phyloP scores from a whole-genome alignment of 2,113 vertebrate genomes.

The Zapornia atra region DNA sequence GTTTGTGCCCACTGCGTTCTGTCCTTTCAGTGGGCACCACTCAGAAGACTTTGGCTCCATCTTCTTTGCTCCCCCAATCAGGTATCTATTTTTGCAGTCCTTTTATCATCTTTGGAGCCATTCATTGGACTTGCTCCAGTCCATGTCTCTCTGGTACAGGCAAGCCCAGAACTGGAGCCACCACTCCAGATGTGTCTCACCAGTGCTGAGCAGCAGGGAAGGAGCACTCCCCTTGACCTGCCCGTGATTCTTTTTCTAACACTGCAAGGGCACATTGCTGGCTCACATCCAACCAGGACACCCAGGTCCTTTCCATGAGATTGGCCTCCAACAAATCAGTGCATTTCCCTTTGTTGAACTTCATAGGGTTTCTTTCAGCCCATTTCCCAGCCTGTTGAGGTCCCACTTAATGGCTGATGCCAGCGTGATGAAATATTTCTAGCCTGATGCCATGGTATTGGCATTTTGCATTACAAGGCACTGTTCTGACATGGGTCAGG shows the following conservation, averaged over 20 bases:
- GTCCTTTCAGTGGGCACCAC: not conserved
- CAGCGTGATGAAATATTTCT: not conserved
- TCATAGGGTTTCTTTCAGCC: not conserved
- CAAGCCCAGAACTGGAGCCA: not conserved
- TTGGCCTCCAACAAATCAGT: rapidly evolving
- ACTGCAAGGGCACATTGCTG: not conserved
- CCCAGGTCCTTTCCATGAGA: not conserved
- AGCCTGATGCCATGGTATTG: not conserved
- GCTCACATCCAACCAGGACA: not conserved
- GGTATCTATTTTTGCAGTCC: not conserved
- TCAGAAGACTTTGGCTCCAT: not conserved
- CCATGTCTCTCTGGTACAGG: not conserved
- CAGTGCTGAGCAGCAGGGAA: not conserved
- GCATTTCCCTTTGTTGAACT: not conserved
- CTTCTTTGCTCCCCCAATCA: not conserved
- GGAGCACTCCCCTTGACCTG: not conserved
- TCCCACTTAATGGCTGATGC: not conserved
- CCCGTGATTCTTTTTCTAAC: not conserved
- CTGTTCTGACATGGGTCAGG: not conserved
- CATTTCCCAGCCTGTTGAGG: not conserved
- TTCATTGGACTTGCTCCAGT: not conserved
- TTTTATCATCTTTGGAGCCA: not conserved
- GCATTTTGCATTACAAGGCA: not conserved
- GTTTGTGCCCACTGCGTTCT: not conserved
- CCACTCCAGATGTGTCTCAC: not conserved